Percentiles rank a stretch among this genome's conserved stretches.
phyloP scores from a whole-genome alignment of 2,888 invertebrate genomes.

The Crossocerus cetratus region DNA sequence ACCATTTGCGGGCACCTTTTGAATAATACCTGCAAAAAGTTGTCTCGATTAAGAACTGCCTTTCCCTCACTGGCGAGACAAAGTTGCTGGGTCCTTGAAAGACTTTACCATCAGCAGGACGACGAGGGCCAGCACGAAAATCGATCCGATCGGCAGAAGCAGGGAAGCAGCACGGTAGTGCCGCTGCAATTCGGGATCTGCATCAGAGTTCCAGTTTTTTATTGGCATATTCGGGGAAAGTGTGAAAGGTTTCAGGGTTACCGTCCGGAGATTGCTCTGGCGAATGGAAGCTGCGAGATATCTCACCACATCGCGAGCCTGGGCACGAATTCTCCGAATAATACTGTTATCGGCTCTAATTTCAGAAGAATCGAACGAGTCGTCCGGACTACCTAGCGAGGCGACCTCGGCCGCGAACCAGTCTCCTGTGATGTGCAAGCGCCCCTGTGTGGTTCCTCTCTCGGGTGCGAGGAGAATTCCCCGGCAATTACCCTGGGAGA shows the following conservation, averaged over 20 bases:
- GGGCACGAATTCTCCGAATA: slow-evolving; percentile 34
- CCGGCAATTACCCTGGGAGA: too few species aligned
- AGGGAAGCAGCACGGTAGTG: slow-evolving; percentile 67
- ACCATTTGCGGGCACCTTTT: slow-evolving; percentile 77
- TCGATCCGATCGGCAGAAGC: slow-evolving; percentile 66
- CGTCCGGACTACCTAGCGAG: slow-evolving; percentile 44
- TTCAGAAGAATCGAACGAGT: slow-evolving; percentile 55
- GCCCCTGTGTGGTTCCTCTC: too few species aligned
- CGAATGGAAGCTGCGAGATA: slow-evolving; percentile 5
- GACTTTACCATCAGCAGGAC: slow-evolving; percentile 69
- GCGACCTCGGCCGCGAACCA: slow-evolving; percentile 53
- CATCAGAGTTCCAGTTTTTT: background rate
- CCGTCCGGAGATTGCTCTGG: too few species aligned
- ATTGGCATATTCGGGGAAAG: too few species aligned
- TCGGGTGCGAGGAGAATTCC: too few species aligned
- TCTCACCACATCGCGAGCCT: slow-evolving; percentile 42
- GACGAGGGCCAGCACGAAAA: slow-evolving; percentile 64
- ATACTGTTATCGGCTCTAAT: slow-evolving; percentile 53
- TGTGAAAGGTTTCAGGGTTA: too few species aligned
- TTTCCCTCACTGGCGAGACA: too few species aligned
- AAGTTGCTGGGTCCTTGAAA: too few species aligned
- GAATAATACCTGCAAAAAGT: slow-evolving; percentile 76
- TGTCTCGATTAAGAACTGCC: slow-evolving; percentile 11
- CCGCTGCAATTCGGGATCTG: slow-evolving; percentile 62
- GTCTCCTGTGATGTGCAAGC: slow-evolving; percentile 60